A percentile compares a stretch with the other conserved stretches of the same genome.
phyloP scores from a whole-genome alignment of 2,888 invertebrate species.

The Dendrolimus houi region DNA sequence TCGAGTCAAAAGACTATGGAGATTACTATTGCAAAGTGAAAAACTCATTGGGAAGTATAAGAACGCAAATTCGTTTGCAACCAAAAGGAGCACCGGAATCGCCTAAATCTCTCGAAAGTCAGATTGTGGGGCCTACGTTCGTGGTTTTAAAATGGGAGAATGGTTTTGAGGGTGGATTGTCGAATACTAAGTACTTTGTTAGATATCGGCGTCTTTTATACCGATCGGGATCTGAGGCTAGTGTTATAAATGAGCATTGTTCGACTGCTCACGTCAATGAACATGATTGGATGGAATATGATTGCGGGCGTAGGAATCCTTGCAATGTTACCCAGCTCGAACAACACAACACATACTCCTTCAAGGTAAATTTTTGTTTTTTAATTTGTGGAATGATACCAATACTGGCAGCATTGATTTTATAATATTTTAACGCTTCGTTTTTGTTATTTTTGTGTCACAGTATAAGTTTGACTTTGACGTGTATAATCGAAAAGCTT shows the following conservation, averaged over 20 bases:
- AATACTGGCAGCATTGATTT: too few species aligned
- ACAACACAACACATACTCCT: slow-evolving; percentile 90
- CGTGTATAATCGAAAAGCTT: too few species aligned
- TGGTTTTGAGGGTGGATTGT: slow-evolving; percentile 93
- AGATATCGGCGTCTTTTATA: slow-evolving; percentile 82
- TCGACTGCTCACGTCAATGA: slow-evolving; percentile 54
- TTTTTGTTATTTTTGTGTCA: too few species aligned
- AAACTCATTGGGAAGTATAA: slow-evolving; percentile 87
- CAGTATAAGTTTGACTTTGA: too few species aligned
- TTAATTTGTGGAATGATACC: too few species aligned
- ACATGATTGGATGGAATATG: slow-evolving; percentile 87
- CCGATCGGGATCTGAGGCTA: slow-evolving; percentile 69
- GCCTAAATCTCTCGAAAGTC: slow-evolving; percentile 82
- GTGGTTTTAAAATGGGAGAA: slow-evolving; percentile 91
- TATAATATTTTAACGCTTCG: too few species aligned
- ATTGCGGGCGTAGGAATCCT: slow-evolving; percentile 90
- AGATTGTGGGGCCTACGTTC: slow-evolving; percentile 85
- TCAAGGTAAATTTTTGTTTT: slow-evolving; percentile 78
- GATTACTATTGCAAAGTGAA: slow-evolving; percentile 93
- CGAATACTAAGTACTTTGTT: slow-evolving; percentile 92
- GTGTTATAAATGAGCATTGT: slow-evolving; percentile 47
- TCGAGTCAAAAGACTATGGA: slow-evolving; percentile 91
- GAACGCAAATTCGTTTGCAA: slow-evolving; percentile 86
- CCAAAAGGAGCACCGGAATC: slow-evolving; percentile 92
- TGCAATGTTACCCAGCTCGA: slow-evolving; percentile 92